Conservation (phyloP, 2,113 vertebrate species). For the Sprattus sprattus region DNA sequence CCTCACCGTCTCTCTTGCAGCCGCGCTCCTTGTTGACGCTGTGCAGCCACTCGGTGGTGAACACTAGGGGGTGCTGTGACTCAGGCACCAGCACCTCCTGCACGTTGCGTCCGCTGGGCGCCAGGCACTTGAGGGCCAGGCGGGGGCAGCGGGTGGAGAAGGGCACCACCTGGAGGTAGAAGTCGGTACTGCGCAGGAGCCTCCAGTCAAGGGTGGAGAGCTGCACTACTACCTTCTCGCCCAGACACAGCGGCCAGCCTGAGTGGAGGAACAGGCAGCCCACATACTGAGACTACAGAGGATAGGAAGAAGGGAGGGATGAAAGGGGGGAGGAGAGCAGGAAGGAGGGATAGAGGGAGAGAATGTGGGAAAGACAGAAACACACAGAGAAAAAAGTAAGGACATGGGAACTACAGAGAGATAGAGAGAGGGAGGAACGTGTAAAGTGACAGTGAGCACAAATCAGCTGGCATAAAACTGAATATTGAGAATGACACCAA, state of each 20-base stretch:
- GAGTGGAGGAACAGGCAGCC: constrained; percentile 88
- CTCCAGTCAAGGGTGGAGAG: constrained; percentile 88
- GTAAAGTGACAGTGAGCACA: not conserved
- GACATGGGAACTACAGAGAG: not conserved
- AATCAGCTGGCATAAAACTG: not conserved
- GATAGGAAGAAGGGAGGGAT: not conserved
- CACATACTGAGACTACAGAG: constrained; percentile 81
- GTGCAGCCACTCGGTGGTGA: constrained; percentile 88
- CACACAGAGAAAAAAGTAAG: not conserved
- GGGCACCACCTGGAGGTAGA: constrained; percentile 90
- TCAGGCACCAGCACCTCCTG: constrained; percentile 82
- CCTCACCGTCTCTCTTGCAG: constrained; percentile 74
- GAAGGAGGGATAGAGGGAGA: not conserved
- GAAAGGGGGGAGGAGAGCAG: too few relatives aligned
- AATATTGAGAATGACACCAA: not conserved
- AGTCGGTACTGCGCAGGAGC: constrained; percentile 83
- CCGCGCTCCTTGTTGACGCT: constrained; percentile 86
- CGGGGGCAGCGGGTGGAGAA: constrained; percentile 82
- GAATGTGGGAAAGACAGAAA: not conserved
- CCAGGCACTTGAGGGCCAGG: constrained; percentile 84
- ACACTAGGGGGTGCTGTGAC: constrained; percentile 83
- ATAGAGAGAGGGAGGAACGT: not conserved
- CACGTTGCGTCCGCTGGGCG: constrained; percentile 79
- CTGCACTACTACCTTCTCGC: constrained; percentile 83
- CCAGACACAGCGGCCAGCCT: constrained; percentile 86